phyloP scores from a whole-genome alignment of 2,113 vertebrate genomes.

The Tympanuchus pallidicinctus region DNA sequence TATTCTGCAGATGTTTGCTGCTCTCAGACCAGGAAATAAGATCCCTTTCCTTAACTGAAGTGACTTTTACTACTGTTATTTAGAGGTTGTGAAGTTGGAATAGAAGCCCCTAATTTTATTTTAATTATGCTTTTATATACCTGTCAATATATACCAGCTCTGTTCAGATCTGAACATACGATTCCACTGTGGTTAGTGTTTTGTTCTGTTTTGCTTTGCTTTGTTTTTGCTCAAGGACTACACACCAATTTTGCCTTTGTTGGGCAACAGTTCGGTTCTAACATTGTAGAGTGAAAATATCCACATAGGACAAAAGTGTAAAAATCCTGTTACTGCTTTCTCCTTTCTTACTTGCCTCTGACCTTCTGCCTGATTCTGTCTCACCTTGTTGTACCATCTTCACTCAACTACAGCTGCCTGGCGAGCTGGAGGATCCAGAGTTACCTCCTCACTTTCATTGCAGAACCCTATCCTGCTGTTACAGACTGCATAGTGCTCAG shows the following conservation, averaged over 20 bases:
- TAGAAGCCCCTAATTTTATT: not conserved
- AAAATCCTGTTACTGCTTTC: not conserved
- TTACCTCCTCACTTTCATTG: not conserved
- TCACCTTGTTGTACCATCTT: not conserved
- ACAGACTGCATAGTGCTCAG: not conserved
- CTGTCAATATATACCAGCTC: not conserved
- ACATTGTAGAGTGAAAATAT: not conserved
- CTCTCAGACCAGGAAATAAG: not conserved
- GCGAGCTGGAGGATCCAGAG: not conserved
- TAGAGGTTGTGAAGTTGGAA: not conserved
- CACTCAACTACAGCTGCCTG: not conserved
- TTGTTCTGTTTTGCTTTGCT: rapidly evolving
- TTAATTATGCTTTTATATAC: not conserved
- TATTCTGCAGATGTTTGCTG: not conserved
- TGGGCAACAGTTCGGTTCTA: not conserved
- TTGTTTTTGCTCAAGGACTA: not conserved
- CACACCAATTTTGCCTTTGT: not conserved
- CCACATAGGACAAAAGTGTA: not conserved
- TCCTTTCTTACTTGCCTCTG: not conserved
- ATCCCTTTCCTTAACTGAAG: not conserved
- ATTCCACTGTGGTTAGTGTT: not conserved
- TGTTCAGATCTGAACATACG: not conserved
- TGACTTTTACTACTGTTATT: not conserved
- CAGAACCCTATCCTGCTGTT: not conserved
- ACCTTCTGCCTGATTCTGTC: not conserved